Conservation (phyloP, 1,140 invertebrate species). For the Daktulosphaira vitifoliae region DNA sequence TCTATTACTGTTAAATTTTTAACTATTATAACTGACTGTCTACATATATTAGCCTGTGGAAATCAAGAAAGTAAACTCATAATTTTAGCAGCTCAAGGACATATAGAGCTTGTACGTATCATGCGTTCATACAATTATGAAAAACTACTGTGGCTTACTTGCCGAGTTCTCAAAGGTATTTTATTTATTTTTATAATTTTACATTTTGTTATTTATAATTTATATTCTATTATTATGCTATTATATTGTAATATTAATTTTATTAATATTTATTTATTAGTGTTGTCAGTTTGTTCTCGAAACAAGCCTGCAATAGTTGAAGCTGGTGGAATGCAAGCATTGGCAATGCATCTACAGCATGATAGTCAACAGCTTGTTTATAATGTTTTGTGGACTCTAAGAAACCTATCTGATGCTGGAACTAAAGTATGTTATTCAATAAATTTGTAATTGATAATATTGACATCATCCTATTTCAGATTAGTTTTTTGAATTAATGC, state of each 20-base stretch:
- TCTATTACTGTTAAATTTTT: slow-evolving; percentile 95
- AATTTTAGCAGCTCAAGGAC: slow-evolving; percentile 93
- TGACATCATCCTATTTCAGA: too few relatives aligned
- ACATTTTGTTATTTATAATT: neutral
- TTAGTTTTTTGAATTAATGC: too few relatives aligned
- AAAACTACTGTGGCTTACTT: slow-evolving; percentile 97
- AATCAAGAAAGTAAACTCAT: slow-evolving; percentile 98
- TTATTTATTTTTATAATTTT: too few relatives aligned
- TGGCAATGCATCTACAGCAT: slow-evolving; percentile 90
- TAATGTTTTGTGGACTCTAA: slow-evolving; percentile 94
- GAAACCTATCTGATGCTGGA: slow-evolving; percentile 95
- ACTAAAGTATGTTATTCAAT: slow-evolving; percentile 58
- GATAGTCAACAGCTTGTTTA: slow-evolving; percentile 86
- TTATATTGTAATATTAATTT: neutral
- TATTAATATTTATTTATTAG: slow-evolving; percentile 41
- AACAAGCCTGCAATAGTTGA: slow-evolving; percentile 97
- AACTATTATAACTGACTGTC: slow-evolving; percentile 95
- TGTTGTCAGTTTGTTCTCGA: slow-evolving; percentile 91
- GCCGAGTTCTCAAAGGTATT: slow-evolving; percentile 81
- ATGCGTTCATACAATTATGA: slow-evolving; percentile 96
- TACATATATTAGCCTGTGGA: slow-evolving; percentile 95
- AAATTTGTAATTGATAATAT: too few relatives aligned
- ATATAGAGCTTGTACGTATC: slow-evolving; percentile 91
- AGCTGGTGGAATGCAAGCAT: slow-evolving; percentile 94
- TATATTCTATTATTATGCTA: neutral